phyloP scores from a whole-genome alignment of 92 coral and sea anemone species.

The Pocillopora grandis region DNA sequence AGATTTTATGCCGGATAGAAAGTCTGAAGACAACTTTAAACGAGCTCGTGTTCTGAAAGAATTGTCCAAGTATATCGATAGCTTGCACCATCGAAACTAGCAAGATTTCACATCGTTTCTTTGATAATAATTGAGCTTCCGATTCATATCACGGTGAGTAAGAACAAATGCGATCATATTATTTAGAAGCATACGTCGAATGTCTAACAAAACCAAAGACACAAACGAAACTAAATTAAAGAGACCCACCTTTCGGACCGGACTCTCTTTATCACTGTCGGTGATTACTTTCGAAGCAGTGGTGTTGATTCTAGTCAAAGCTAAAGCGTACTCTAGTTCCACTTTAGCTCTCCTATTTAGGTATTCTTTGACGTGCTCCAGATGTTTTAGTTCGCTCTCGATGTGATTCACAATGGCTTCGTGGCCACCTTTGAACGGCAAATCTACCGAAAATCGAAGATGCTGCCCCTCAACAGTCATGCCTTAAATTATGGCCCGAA shows the following conservation, averaged over 20 bases:
- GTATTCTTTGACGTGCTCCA: constrained; percentile 85
- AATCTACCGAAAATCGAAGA: constrained; percentile 68
- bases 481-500: neutral
- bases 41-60: neutral
- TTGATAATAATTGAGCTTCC: neutral
- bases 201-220: neutral
- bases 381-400: constrained; percentile 82
- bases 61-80: neutral
- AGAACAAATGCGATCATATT: neutral
- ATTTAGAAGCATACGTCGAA: too few species aligned
- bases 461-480: constrained; percentile 32
- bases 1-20: neutral
- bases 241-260: constrained; percentile 72
- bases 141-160: neutral
- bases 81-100: neutral
- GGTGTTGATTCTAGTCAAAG: constrained; percentile 74
- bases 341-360: constrained; percentile 69
- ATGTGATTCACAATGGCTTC: constrained; percentile 78
- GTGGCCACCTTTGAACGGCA: constrained; percentile 77
- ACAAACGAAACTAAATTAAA: neutral
- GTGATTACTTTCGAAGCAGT: constrained; percentile 57
- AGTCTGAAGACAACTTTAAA: neutral
- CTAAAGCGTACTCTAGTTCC: constrained; percentile 78
- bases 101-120: neutral
- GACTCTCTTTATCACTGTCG: constrained; percentile 76